Conservation (phyloP, 2,888 invertebrate species). For the Coremacera marginata region DNA sequence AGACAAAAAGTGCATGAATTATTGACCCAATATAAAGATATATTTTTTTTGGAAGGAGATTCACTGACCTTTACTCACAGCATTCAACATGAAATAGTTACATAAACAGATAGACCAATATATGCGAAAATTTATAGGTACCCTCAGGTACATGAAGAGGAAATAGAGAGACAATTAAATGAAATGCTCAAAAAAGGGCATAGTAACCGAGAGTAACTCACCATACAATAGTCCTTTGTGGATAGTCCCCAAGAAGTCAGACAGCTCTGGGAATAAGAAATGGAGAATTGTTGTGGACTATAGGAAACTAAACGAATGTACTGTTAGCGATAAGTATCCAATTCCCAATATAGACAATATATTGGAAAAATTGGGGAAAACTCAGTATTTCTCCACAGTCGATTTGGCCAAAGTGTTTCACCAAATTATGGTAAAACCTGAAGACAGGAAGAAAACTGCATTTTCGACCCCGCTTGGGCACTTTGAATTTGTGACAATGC, state of each 20-base stretch:
- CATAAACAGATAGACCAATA: not conserved
- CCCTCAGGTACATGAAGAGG: not conserved
- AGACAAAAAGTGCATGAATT: no score
- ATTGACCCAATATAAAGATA: no score
- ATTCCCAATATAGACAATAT: slow-evolving; percentile 2
- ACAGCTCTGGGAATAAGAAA: slow-evolving; percentile 11
- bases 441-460: not conserved
- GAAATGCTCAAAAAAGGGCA: no score
- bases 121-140: slow-evolving; percentile 14
- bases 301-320: no score
- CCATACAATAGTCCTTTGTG: not conserved
- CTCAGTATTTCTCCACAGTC: slow-evolving; percentile 15
- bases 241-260: slow-evolving; percentile 32
- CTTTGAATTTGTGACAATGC: slow-evolving; percentile 25
- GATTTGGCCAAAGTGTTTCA: slow-evolving; percentile 35
- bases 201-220: no score
- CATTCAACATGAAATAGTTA: no score
- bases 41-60: no score
- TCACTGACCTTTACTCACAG: no score
- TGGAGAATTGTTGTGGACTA: slow-evolving; percentile 26
- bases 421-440: slow-evolving; percentile 3
- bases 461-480: not conserved
- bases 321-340: slow-evolving; percentile 12
- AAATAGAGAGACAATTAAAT: no score
- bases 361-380: not conserved